Base-by-base conservation (phyloP, 2,888 invertebrate genomes). In the Athetis lepigone region DNA sequence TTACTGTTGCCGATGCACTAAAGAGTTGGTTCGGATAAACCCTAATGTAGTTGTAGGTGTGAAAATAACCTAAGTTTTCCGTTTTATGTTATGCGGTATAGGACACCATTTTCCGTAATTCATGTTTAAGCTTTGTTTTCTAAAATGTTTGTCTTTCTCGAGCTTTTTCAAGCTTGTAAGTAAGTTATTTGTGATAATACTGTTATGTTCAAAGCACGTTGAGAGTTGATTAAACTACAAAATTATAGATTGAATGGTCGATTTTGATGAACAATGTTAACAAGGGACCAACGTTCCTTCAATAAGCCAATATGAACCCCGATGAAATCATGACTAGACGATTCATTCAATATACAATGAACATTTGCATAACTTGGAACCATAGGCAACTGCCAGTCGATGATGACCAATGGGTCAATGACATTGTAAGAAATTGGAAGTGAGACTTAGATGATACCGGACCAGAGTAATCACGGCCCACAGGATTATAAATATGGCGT, bases 301-400 rank as follows among this genome's bases (percentile, higher is more conserved):
- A 71, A 39, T 51, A 36, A 33, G n/a, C 21, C 29, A 16, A 46
- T 57, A 19, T 11, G 29, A 39, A 45, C 19, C 23, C 23, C 27
- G 27, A 37, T 65, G 27, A 64, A 46, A 64, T 51, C 33, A 71
- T 51, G n/a, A 51, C 43, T 23, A 36, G 40, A 21, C 37, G 25
- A 49, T 9, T 43, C 29, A 55, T 66, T 43, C 29, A 72, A 37
- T 43, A 42, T 25, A 57, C 46, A 68, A 73, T 67, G 21, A 13
- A 29, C 23, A 73, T 69, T 73, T 58, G 36, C 74, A 73, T 67
- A 57, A 51, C 36, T 50, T 19, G 40, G 11, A 29, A 9, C 45
- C 45, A 50, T 64, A 63, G 51, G 52, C 36, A 57, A 60, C 63
- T 70, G 76, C 75, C 77, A 79, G 82, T 76, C 66, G 63, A 65